phyloP scores from a whole-genome alignment of 2,888 invertebrate genomes.

The Parnassius orleans region DNA sequence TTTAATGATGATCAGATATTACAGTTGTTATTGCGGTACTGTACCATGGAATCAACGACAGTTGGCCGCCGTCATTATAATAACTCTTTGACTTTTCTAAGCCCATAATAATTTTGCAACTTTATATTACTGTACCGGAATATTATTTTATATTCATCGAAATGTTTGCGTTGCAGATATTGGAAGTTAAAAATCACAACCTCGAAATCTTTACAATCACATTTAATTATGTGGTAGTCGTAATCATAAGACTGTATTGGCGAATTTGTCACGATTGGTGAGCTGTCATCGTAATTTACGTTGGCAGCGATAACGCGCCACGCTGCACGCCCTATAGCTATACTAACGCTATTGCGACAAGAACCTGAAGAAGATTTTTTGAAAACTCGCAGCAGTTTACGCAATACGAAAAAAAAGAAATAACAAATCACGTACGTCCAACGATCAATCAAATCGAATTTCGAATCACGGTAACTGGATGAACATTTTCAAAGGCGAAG shows the following conservation, averaged over 20 bases:
- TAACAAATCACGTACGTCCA: constrained; percentile 1
- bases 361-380: constrained; percentile 13
- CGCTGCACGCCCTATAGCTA: constrained; percentile 5
- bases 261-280: constrained; percentile 75
- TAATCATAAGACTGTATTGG: constrained; percentile 71
- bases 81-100: no score
- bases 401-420: constrained; percentile 2
- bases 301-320: constrained; percentile 51
- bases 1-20: no score
- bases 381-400: background rate
- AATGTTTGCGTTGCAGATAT: no score
- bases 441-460: constrained; percentile 16
- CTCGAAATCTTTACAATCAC: background rate
- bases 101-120: no score
- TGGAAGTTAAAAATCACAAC: background rate
- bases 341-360: background rate
- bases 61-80: no score
- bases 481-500: constrained; percentile 19
- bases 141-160: no score
- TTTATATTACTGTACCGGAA: no score
- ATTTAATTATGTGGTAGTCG: constrained; percentile 32
- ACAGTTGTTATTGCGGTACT: no score
- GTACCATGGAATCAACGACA: no score
- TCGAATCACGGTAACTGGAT: constrained; percentile 20
- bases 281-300: constrained; percentile 72